Evolutionary conservation across 2,797 vertebrate genomes (phyloP).

Genomic region (Phalanger gymnotis): DNA sequence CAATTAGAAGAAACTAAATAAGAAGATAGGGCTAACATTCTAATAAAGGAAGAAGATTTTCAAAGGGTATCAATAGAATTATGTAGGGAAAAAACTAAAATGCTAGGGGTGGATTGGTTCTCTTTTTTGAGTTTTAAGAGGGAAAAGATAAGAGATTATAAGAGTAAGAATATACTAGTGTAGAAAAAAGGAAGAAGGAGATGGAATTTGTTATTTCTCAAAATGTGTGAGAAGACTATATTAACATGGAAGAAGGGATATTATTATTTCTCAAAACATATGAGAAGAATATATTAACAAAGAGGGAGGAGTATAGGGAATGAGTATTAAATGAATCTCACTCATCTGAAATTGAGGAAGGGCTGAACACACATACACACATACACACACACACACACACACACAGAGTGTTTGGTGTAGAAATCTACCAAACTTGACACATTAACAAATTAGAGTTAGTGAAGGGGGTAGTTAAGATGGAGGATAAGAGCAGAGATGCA

Average conservation of each 20-base stretch:
- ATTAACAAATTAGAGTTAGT: neutral
- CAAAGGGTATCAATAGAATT: neutral
- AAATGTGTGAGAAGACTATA: neutral
- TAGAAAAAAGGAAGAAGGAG: neutral
- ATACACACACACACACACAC: no score
- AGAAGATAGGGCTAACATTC: neutral
- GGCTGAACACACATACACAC: neutral
- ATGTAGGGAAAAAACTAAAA: neutral
- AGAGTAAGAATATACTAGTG: neutral
- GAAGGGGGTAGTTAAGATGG: neutral
- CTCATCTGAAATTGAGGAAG: neutral
- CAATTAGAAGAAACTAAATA: neutral
- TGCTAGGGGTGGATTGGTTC: neutral
- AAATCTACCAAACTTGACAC: neutral
- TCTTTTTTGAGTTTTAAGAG: neutral
- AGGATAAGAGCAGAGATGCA: neutral
- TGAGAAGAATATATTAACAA: no score
- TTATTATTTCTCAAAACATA: no score
- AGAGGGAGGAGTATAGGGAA: neutral
- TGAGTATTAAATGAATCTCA: neutral
- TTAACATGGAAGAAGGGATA: neutral
- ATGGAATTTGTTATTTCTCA: neutral
- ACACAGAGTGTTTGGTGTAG: neutral
- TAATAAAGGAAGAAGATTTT: neutral
- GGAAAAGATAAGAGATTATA: neutral